Evolutionary conservation across 2,797 vertebrate species (phyloP), one percentile per base, ranked within the genome.

Genomic region (Harpagifer antarcticus): DNA sequence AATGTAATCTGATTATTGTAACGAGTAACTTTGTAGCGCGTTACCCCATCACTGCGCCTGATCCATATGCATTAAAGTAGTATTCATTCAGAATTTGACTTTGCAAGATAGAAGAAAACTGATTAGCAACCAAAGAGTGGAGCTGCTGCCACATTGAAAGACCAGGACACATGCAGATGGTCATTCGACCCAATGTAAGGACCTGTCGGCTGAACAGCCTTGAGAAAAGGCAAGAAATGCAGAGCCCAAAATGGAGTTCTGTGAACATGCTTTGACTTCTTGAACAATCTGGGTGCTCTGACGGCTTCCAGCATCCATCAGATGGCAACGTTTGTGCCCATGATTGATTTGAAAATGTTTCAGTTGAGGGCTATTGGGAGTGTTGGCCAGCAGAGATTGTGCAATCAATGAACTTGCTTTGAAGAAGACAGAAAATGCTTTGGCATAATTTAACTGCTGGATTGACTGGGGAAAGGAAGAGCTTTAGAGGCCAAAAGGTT

Each of bases 331-430:
- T 84, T 83, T 89, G 79, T 72, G 76, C 79, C 81, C 62, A 72
- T 90, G 89, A 92, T 92, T 91, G 90, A 94, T 92, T 89, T 91
- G 89, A 87, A 81, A 90, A 86, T 86, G 78, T 91, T 89, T 90
- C 83, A 87, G 86, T 90, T 85, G 82, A 86, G 89, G 77, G 80
- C 78, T 76, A 71, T 59, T n/a, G n/a, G 64, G 61, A 81, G 82
- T 76, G 76, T 84, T 88, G 81, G 81, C 89, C 89, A 81, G 70
- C 86, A 58, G 76, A 88, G 84, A 91, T 89, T 89, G 91, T 88
- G 86, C 88, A 92, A 92, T 92, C 92, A 91, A 76, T 66, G 67
- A 69, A 71, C 86, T 84, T 37, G 83, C 87, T 85, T 88, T 83
- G 82, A 87, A 87, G 88, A 78, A 62, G 84, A 71, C 85, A 85